Percentiles rank a stretch among this genome's conserved stretches.
These are phyloP conservation scores for Neotragus pygmaeus DNA, from an alignment of 2,113 vertebrate genomes.

Conservation along the genomic window DNA sequence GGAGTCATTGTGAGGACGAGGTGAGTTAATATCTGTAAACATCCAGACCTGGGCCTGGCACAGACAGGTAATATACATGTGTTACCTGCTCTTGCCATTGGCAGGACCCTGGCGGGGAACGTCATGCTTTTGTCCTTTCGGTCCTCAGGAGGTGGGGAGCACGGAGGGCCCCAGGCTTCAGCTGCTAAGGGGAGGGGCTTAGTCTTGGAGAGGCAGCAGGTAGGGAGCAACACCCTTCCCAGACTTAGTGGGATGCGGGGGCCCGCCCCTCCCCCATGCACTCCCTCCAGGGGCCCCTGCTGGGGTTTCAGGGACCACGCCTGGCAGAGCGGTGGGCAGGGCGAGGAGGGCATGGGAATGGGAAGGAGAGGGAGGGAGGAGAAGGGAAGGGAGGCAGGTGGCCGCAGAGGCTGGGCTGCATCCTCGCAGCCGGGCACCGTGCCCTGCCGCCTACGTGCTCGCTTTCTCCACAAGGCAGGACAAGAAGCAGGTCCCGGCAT, in stretches of 20 bases:
- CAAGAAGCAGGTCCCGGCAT: conserved; percentile 56
- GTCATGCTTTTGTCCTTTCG: not conserved
- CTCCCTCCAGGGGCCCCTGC: not conserved
- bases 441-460: conserved; percentile 64
- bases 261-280: fast-evolving
- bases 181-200: not conserved
- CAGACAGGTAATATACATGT: not conserved
- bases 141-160: not conserved
- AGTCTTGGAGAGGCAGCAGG: not conserved
- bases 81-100: not conserved
- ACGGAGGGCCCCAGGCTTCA: not conserved
- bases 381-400: not conserved
- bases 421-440: not conserved
- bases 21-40: not conserved
- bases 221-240: not conserved
- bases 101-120: not conserved
- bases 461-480: conserved; percentile 30
- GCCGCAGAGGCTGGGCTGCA: not conserved
- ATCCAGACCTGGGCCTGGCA: not conserved
- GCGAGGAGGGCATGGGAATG: not conserved
- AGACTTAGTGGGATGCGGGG: not conserved
- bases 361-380: not conserved
- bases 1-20: not conserved
- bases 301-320: not conserved
- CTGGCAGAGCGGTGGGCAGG: not conserved